These are phyloP conservation scores for Lasius platythorax DNA, from an alignment of 2,888 invertebrate genomes.

Conservation along the genomic window DNA sequence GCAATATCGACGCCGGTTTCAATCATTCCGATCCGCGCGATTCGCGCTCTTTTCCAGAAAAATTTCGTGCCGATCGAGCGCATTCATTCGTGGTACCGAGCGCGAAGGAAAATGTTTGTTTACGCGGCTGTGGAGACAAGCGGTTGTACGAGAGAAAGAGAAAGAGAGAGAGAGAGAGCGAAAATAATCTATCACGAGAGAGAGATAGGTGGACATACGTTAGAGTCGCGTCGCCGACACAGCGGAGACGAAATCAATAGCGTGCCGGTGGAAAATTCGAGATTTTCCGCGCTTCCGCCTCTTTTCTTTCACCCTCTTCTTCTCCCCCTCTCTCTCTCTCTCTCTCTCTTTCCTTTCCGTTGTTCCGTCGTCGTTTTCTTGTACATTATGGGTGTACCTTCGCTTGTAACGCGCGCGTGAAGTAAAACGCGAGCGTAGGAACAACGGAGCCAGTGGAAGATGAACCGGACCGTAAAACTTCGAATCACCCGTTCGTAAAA, in stretches of 20 bases:
- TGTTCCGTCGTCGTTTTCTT: conserved; percentile 26
- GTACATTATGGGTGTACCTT: conserved; percentile 40
- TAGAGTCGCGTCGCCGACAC: background rate
- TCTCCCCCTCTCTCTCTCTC: background rate
- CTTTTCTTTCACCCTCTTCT: background rate
- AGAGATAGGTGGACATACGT: conserved; percentile 3
- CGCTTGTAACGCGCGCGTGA: conserved; percentile 28
- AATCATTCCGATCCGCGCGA: conserved; percentile 6
- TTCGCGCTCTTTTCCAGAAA: conserved; percentile 14
- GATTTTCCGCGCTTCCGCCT: conserved; percentile 28
- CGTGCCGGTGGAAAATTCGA: conserved; percentile 38
- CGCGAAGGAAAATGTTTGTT: conserved; percentile 52
- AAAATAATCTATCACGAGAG: conserved; percentile 22
- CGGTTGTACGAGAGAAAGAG: conserved; percentile 10
- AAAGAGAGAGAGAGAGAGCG: background rate
- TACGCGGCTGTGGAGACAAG: conserved; percentile 26
- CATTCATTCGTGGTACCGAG: background rate
- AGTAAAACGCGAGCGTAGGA: conserved; percentile 19
- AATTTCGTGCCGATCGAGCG: conserved; percentile 9
- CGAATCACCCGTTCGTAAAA: conserved; percentile 33
- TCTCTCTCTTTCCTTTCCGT: background rate
- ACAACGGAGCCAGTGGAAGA: conserved; percentile 8
- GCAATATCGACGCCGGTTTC: conserved; percentile 37
- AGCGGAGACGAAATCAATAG: conserved; percentile 42
- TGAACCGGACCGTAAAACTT: conserved; percentile 46